A percentile compares a stretch with the other conserved stretches of the same genome.
phyloP scores from a whole-genome alignment of 2,113 vertebrate species.

The Serinus canaria region DNA sequence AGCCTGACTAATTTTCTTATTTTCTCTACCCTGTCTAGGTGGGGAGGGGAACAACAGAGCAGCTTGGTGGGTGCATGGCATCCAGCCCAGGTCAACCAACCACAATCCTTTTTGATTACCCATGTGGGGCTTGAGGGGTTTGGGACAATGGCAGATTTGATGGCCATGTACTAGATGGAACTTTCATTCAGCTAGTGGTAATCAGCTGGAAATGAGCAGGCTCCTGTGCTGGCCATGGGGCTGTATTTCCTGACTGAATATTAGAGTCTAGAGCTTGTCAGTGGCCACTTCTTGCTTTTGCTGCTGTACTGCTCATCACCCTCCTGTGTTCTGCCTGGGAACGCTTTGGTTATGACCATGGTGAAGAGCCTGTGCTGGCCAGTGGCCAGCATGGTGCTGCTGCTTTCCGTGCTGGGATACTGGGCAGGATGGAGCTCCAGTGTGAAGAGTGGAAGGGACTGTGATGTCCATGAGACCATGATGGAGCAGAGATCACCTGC shows the following conservation, averaged over 20 bases:
- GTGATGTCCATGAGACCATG: background rate
- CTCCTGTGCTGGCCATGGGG: background rate
- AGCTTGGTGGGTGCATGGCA: background rate
- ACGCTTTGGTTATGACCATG: background rate
- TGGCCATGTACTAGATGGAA: background rate
- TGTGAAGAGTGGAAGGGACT: background rate
- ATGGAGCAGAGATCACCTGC: background rate
- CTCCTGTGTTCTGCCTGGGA: background rate
- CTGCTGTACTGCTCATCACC: background rate
- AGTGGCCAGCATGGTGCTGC: background rate
- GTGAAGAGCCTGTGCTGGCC: rapidly evolving
- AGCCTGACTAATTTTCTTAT: background rate
- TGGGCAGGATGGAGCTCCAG: background rate
- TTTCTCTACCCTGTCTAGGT: background rate
- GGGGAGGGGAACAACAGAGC: background rate
- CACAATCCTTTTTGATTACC: background rate
- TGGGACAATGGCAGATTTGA: background rate
- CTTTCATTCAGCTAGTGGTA: background rate
- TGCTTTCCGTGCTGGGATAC: background rate
- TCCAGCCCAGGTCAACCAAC: background rate
- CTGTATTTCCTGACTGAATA: too few relatives aligned
- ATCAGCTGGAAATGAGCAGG: background rate
- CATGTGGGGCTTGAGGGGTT: background rate
- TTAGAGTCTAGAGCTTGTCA: background rate
- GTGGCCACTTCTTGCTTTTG: background rate